These are phyloP conservation scores for Trichonephila clavipes DNA, from an alignment of 1,140 invertebrate genomes.

Conservation along the genomic window DNA sequence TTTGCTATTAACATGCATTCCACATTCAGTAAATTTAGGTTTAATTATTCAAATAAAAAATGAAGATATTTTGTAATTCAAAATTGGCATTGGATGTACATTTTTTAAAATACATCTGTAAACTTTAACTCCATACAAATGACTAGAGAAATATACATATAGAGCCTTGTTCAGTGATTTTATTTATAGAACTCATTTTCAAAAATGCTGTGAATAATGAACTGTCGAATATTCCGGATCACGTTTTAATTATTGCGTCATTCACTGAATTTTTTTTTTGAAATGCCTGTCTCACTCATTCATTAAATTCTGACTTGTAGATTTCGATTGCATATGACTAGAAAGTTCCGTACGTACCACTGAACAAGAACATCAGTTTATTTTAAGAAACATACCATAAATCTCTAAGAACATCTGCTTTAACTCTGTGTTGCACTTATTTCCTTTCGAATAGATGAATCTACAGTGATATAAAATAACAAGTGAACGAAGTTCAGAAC, in stretches of 20 bases:
- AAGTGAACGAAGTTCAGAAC: background rate
- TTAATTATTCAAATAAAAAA: too few species aligned
- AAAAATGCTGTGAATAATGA: too few species aligned
- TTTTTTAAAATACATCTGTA: too few species aligned
- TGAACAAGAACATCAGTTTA: background rate
- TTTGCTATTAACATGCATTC: too few species aligned
- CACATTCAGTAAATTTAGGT: too few species aligned
- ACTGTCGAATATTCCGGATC: too few species aligned
- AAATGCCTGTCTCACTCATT: background rate
- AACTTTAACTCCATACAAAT: too few species aligned
- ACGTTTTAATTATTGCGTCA: background rate
- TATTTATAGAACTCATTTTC: too few species aligned
- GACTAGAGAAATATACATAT: too few species aligned
- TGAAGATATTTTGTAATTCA: too few species aligned
- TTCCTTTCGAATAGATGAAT: background rate
- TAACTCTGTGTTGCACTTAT: background rate
- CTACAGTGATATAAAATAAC: conserved; percentile 13
- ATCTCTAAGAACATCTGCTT: background rate
- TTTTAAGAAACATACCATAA: background rate
- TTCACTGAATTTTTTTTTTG: background rate
- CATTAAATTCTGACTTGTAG: background rate
- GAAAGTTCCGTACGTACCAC: background rate
- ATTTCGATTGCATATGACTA: background rate
- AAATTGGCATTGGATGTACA: too few species aligned
- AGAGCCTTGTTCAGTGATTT: too few species aligned